A percentile compares a stretch with the other conserved stretches of the same genome.
phyloP scores from a whole-genome alignment of 2,113 vertebrate species.

The Merops nubicus region DNA sequence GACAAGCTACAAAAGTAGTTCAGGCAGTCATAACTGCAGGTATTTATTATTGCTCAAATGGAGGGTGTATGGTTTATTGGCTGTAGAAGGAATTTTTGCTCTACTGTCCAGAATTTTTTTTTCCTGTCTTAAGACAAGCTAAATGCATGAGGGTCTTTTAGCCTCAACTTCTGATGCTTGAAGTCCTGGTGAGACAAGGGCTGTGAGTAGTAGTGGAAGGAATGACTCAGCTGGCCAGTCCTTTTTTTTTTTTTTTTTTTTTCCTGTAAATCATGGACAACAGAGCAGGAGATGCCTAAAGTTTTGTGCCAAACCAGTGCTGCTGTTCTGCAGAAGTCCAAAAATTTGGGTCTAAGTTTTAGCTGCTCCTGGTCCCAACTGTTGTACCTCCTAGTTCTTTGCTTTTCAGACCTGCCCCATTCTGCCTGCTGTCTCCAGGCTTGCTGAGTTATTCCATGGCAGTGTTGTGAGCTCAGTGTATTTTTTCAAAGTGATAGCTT shows the following conservation, averaged over 20 bases:
- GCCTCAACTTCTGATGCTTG: not conserved
- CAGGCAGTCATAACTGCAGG: not conserved
- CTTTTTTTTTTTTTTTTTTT: too few relatives aligned
- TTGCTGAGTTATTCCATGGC: not conserved
- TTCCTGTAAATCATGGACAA: too few relatives aligned
- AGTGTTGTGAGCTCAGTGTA: not conserved
- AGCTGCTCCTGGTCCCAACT: not conserved
- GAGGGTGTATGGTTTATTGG: not conserved
- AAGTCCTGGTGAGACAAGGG: not conserved
- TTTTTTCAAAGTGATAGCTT: conserved; percentile 22
- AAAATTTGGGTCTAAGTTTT: not conserved
- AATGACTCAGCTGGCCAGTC: not conserved
- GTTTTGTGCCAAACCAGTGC: not conserved
- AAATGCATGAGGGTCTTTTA: not conserved
- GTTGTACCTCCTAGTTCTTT: not conserved
- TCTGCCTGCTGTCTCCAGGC: not conserved
- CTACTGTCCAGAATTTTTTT: not conserved
- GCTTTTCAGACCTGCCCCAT: not conserved
- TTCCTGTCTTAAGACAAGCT: not conserved
- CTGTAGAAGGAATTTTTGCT: not conserved
- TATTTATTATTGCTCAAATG: not conserved
- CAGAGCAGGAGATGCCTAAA: not conserved
- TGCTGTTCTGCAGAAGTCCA: not conserved
- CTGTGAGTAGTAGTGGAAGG: not conserved
- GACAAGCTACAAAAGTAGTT: not conserved